phyloP scores from a whole-genome alignment of 2,113 vertebrate species.

The Agapornis roseicollis region DNA sequence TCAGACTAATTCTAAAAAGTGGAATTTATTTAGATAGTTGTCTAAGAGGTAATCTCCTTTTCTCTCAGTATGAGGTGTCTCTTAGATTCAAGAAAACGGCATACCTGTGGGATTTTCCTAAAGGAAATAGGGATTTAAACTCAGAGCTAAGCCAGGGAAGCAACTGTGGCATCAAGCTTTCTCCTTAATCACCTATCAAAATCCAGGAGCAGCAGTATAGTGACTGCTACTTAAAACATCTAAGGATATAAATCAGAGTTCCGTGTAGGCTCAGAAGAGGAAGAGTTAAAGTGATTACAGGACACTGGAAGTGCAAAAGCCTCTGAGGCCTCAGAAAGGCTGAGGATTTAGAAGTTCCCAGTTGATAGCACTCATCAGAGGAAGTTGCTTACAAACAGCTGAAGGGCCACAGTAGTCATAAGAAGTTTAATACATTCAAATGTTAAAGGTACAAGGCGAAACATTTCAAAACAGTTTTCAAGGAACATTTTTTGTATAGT shows the following conservation, averaged over 20 bases:
- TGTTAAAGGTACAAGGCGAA: not conserved
- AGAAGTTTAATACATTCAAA: not conserved
- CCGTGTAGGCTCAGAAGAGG: not conserved
- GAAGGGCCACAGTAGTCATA: not conserved
- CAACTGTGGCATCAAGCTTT: not conserved
- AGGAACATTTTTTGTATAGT: not conserved
- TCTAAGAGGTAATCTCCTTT: not conserved
- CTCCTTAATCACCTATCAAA: not conserved
- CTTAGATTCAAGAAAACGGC: not conserved
- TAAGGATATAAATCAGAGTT: not conserved
- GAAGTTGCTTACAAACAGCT: not conserved
- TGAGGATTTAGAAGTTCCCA: not conserved
- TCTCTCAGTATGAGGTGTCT: not conserved
- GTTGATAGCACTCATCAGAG: not conserved
- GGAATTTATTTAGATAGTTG: not conserved
- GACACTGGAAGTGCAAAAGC: not conserved
- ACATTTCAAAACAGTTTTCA: not conserved
- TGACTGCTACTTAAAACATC: not conserved
- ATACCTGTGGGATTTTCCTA: not conserved
- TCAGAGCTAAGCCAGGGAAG: not conserved
- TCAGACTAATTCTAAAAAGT: not conserved
- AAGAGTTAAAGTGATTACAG: not conserved
- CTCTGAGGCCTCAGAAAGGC: not conserved
- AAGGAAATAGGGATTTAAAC: not conserved
- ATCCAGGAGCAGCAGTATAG: not conserved